phyloP scores from a whole-genome alignment of 2,797 vertebrate genomes.

The Coendou prehensilis region DNA sequence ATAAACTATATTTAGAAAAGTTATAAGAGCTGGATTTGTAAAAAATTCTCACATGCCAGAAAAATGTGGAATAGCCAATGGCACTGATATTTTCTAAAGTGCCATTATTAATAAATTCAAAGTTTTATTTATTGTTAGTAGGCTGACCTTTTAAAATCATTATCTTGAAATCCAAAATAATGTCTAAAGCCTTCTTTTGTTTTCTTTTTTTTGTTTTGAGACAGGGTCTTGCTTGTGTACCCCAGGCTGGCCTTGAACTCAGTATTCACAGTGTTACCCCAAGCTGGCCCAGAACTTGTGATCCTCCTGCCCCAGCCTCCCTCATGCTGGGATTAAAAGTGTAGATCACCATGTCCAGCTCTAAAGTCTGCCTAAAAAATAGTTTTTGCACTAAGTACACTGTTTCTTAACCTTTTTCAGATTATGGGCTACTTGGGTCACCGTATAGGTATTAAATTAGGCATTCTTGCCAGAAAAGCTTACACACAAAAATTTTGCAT shows the following conservation, averaged over 20 bases:
- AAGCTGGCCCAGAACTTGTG: neutral
- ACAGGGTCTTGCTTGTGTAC: neutral
- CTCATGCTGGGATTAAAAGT: neutral
- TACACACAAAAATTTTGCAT: neutral
- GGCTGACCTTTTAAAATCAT: neutral
- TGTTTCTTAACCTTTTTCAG: neutral
- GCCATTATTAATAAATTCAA: neutral
- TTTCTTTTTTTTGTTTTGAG: neutral
- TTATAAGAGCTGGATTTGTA: neutral
- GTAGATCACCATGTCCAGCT: neutral
- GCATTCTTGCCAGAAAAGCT: neutral
- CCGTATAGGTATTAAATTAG: neutral
- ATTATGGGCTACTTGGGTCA: neutral
- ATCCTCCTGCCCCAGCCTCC: neutral
- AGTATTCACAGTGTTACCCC: neutral
- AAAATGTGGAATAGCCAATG: neutral
- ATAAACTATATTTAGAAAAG: conserved; percentile 25
- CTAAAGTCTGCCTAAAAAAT: neutral
- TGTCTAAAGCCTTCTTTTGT: neutral
- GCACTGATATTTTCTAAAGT: neutral
- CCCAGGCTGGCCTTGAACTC: neutral
- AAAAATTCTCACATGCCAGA: neutral
- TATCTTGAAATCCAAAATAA: neutral
- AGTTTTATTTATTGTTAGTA: neutral
- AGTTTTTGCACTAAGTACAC: neutral